phyloP scores from a whole-genome alignment of 2,113 vertebrate species.

The Chionomys nivalis region DNA sequence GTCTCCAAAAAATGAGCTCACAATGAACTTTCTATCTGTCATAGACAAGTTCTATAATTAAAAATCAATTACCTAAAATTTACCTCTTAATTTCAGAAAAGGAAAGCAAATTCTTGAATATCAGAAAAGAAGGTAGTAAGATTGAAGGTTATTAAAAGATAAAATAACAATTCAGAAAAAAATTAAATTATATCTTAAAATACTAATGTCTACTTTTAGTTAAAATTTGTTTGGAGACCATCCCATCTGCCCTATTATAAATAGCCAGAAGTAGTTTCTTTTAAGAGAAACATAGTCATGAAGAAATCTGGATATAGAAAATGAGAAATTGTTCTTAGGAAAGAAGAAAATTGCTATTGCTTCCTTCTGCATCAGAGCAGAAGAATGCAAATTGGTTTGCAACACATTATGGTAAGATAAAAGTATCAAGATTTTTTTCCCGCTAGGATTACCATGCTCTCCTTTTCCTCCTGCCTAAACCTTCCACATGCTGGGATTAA shows the following conservation, averaged over 20 bases:
- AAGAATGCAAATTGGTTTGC: neutral
- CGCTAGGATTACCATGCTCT: neutral
- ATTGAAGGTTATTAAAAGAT: neutral
- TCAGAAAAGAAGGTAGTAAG: neutral
- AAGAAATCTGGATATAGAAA: neutral
- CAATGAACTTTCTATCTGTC: neutral
- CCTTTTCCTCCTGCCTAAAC: neutral
- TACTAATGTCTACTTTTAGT: neutral
- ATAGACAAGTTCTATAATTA: neutral
- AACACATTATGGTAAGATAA: neutral
- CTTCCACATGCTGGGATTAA: neutral
- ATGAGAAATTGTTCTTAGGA: neutral
- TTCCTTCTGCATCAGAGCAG: fast-evolving
- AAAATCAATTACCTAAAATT: neutral
- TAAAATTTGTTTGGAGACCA: neutral
- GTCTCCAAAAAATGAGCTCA: neutral
- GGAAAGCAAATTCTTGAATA: neutral
- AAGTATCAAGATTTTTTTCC: neutral
- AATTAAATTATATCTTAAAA: neutral
- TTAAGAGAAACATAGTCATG: neutral
- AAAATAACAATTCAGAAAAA: neutral
- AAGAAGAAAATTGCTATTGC: no score
- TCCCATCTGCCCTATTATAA: neutral
- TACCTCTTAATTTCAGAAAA: neutral
- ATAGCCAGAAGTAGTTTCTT: neutral